Base-by-base conservation (phyloP, 2,888 invertebrate genomes). In the Amblyteles armatorius region DNA sequence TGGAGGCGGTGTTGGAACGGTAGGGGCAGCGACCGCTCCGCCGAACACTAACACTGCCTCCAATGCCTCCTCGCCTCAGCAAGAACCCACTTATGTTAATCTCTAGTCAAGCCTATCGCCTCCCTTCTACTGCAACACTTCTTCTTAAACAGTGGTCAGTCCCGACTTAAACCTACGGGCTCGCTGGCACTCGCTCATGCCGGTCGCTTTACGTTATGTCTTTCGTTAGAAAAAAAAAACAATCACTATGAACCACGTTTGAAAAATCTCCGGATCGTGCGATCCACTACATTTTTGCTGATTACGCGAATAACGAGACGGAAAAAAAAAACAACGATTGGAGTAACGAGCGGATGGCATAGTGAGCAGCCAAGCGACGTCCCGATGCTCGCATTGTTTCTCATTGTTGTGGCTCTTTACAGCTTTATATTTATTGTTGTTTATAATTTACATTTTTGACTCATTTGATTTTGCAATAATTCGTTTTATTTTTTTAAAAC, bases 31-130 rank as follows among this genome's bases (percentile, higher is more conserved):
- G 89, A 95, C 96, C 94, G 96, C 96, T 90, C 96, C 97, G 87
- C 91, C 93, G 89, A 93, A 92, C 90, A 92, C 93, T 90, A 94
- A 94, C 92, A 93, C 94, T 92, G 94, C 94, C 92, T 94, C 94
- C 92, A 93, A 93, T 92, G 93, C 93, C 91, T 94, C 94, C 92
- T 93, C 94, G 93, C 93, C 94, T 92, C 93, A 93, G 93, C 98
- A 97, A 95, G 97, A 98, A 95, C 98, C 98, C 91, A 98, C 98
- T 92, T 98, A 98, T 95, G 98, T 98, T 95, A 98, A 98, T 96
- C 97, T 98, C 96, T 97, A 97, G 97, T 96, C 95, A 93, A 94
- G 93, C 92, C 94, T 94, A 93, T 93, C 93, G 93, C 93, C 94
- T 94, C 94, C 93, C 93, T 94, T 93, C 94, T 93, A 94, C 94